Evolutionary conservation across 2,888 invertebrate species (phyloP), one percentile per base, ranked within the genome.

Genomic region (Notodonta ziczac): DNA sequence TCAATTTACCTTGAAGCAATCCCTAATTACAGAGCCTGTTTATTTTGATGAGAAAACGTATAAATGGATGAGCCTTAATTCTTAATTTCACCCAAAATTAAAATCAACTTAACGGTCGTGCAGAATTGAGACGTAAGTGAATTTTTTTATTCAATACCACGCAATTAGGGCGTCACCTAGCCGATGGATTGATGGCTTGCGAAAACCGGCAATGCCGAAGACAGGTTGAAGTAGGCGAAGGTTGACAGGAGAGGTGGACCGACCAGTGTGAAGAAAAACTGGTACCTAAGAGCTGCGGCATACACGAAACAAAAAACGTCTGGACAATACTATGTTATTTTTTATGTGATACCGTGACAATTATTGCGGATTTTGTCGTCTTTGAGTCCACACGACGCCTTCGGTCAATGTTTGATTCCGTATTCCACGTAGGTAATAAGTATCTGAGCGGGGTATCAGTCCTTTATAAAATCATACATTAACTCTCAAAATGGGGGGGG

Each of bases 61-160:
- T 81, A 83, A 86, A 87, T 83, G 85, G 84, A 87, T 85, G 87
- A 77, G 80, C 83, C 79, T 84, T 87, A 86, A 86, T 86, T 85
- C 82, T 78, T 82, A 82, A 85, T 83, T 86, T 85, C 80, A 76
- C 80, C 74, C 76, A 80, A 85, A 87, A 87, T 87, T 87, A 86
- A 84, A 87, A 84, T 74, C 83, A 79, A 82, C 87, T 87, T 87
- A 85, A 76, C 71, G 70, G 69, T 74, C 70, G 66, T 59, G 72
- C 63, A 57, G 64, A 70, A 74, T 71, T 62, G 69, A 71, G 71
- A 72, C 61, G 60, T 74, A 70, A 75, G 75, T 71, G 72, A 70
- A 8, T 74, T 76, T 69, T 70, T 70, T 67, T 54, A 48, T 57
- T 32, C 57, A 56, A 58, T 52, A 52, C 24, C 42, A 24, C 65